These are phyloP conservation scores for Meta bourneti DNA, from an alignment of 2,888 invertebrate species.

Conservation along the genomic window DNA sequence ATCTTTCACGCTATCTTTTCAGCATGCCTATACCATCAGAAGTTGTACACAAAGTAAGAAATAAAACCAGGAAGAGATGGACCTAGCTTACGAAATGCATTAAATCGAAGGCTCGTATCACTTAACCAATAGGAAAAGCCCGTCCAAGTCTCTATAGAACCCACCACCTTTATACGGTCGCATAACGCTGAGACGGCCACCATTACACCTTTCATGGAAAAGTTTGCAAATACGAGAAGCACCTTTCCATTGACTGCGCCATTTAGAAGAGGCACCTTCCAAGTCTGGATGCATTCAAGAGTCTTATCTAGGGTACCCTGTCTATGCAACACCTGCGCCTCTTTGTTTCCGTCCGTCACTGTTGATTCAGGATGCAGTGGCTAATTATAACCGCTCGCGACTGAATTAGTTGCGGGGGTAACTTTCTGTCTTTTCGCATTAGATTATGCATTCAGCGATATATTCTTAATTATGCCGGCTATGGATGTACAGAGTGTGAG, in stretches of 20 bases:
- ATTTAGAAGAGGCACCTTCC: background rate
- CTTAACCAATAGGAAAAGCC: too few species aligned
- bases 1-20: too few species aligned
- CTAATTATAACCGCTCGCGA: background rate
- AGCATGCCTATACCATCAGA: too few species aligned
- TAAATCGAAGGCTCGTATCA: too few species aligned
- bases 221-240: too few species aligned
- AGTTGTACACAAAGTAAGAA: too few species aligned
- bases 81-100: too few species aligned
- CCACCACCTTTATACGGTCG: too few species aligned
- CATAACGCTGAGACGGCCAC: too few species aligned
- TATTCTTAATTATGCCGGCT: background rate
- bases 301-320: background rate
- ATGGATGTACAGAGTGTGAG: background rate
- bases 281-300: background rate
- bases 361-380: background rate
- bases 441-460: slow-evolving; percentile 11
- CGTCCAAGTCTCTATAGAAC: too few species aligned
- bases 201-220: too few species aligned
- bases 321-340: slow-evolving; percentile 1
- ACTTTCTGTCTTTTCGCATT: background rate
- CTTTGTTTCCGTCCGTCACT: background rate
- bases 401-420: background rate
- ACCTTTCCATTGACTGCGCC: background rate
- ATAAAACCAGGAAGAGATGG: too few species aligned